Evolutionary conservation across 2,888 invertebrate genomes (phyloP).

Genomic region (Gandaritis pyraliata): DNA sequence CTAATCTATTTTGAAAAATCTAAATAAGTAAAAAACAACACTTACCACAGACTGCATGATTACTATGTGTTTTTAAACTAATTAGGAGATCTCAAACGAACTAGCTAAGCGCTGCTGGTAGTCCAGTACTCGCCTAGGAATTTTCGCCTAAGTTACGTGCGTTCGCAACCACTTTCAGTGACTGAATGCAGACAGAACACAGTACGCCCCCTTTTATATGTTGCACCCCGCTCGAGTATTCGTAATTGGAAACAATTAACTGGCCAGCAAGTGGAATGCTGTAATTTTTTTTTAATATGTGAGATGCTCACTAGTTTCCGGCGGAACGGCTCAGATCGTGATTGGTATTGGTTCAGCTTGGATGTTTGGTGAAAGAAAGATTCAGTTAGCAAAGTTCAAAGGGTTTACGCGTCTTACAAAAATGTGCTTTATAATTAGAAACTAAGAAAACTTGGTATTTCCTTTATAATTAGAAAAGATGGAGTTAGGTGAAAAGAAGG

Average conservation of each 20-base stretch:
- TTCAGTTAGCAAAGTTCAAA: background rate
- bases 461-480: too few relatives aligned
- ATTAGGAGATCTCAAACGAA: slow-evolving; percentile 82
- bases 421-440: background rate
- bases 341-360: slow-evolving; percentile 18
- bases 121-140: slow-evolving; percentile 81
- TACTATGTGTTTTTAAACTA: slow-evolving; percentile 66
- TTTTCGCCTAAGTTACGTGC: slow-evolving; percentile 80
- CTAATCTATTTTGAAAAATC: background rate
- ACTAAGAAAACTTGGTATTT: background rate
- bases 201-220: slow-evolving; percentile 76
- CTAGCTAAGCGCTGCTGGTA: slow-evolving; percentile 81
- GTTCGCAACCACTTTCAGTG: slow-evolving; percentile 69
- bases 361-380: slow-evolving; percentile 1
- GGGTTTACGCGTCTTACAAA: background rate
- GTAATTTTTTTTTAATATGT: slow-evolving; percentile 76
- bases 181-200: slow-evolving; percentile 73
- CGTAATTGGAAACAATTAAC: slow-evolving; percentile 83
- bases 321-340: slow-evolving; percentile 46
- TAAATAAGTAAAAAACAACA: slow-evolving; percentile 40
- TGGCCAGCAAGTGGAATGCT: slow-evolving; percentile 74
- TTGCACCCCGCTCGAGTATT: slow-evolving; percentile 70
- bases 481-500: too few relatives aligned
- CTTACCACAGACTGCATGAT: slow-evolving; percentile 84
- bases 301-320: slow-evolving; percentile 70